These are phyloP conservation scores for Cheirogaleus medius DNA, from an alignment of 2,113 vertebrate species.

Conservation along the genomic window DNA sequence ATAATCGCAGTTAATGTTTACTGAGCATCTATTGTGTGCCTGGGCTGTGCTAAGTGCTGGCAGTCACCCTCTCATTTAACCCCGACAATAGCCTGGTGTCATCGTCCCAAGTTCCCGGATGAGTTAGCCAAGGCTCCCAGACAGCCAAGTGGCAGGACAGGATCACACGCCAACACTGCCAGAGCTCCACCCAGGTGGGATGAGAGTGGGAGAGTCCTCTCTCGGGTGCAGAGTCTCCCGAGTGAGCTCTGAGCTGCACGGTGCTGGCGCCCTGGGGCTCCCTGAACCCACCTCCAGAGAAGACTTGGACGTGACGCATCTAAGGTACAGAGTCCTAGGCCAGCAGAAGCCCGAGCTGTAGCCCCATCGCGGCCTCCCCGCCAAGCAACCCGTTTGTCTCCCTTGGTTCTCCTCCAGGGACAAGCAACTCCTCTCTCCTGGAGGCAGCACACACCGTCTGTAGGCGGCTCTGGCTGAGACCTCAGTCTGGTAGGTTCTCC, in stretches of 20 bases:
- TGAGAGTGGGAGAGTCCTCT: not conserved
- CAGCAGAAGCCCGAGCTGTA: accelerated
- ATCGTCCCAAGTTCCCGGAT: not conserved
- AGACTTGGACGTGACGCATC: accelerated
- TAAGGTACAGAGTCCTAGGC: not conserved
- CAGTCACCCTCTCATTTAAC: accelerated
- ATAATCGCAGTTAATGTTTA: not conserved
- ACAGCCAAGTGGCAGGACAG: not conserved
- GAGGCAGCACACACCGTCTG: accelerated
- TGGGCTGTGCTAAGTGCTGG: accelerated
- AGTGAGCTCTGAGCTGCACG: no score
- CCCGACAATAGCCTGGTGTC: accelerated
- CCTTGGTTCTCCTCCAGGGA: accelerated
- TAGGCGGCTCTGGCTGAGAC: not conserved
- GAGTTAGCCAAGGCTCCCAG: not conserved
- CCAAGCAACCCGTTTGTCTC: not conserved
- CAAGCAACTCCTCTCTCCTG: not conserved
- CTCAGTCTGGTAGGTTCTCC: not conserved
- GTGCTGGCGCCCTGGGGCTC: accelerated
- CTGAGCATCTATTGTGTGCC: not conserved
- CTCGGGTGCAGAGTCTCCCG: accelerated
- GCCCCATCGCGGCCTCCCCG: accelerated
- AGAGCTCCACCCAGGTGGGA: accelerated
- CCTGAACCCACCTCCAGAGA: accelerated
- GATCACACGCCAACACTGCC: accelerated